Conservation (phyloP, 2,888 invertebrate genomes). For the Torymus texanus region DNA sequence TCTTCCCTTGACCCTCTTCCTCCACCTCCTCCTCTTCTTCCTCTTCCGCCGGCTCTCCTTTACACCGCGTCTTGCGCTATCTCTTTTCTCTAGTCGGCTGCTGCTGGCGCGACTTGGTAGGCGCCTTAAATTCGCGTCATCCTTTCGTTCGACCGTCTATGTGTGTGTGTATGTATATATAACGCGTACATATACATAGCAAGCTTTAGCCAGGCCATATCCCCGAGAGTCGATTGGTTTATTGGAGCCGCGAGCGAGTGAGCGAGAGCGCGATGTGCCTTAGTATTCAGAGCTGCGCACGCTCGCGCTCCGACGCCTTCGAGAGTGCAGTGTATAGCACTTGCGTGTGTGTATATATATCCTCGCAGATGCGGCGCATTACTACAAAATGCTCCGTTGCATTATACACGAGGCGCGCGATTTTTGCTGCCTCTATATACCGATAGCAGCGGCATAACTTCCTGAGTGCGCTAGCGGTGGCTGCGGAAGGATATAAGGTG, state of each 20-base stretch:
- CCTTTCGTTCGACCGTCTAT: constrained; percentile 3
- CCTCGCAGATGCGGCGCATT: constrained; percentile 15
- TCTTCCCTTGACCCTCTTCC: constrained; percentile 46
- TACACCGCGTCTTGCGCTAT: constrained; percentile 4
- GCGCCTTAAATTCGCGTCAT: constrained; percentile 20
- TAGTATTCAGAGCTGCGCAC: constrained; percentile 34
- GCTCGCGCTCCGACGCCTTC: background rate
- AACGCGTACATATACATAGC: background rate
- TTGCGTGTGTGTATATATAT: background rate
- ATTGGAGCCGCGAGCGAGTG: constrained; percentile 12
- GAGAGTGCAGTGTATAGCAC: background rate
- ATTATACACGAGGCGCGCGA: constrained; percentile 16
- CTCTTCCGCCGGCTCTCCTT: background rate
- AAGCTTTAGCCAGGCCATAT: constrained; percentile 21
- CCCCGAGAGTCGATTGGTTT: constrained; percentile 45
- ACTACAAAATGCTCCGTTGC: constrained; percentile 8
- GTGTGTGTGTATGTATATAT: constrained; percentile 15
- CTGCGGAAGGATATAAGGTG: too few species aligned
- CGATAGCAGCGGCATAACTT: background rate
- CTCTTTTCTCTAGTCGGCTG: constrained; percentile 20
- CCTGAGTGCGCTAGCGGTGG: too few species aligned
- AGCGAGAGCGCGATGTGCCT: background rate
- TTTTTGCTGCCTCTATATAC: background rate
- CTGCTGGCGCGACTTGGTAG: background rate
- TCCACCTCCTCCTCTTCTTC: background rate